Base-by-base conservation (phyloP, 1,140 invertebrate species). In the Pogonus chalceus region DNA sequence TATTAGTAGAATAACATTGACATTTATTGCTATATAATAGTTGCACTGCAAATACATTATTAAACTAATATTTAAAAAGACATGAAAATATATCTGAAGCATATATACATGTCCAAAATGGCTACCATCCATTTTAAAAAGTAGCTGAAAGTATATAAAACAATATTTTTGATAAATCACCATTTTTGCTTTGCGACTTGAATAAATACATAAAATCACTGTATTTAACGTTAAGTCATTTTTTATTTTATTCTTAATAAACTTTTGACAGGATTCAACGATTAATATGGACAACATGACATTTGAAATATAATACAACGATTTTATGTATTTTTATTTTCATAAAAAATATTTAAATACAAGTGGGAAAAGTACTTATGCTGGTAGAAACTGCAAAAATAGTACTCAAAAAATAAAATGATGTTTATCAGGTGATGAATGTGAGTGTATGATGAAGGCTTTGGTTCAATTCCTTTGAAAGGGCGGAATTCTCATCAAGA, bases 371-470 rank as follows among this genome's bases (percentile, higher is more conserved):
- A 22, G 48, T 22, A 35, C 24, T 23, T 24, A 49, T 49, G 21
- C 7, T 1, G 22, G 31, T 22, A n/a, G 20, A 50, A 12, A 24
- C 24, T 52, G 21, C 24, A 55, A 35, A 35, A 51, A 55, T 35
- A 51, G 20, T 55, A 51, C 31, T 48, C 24, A 18, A 55, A 55
- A 35, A 51, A 55, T 50, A 55, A 51, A 31, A 51, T 35, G 20
- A 12, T 43, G 9, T 43, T 4, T 12, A 18, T 43, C 18, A 43
- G 3, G 37, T 43, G 37, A 12, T 43, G 14, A 4, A 14, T 31
- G 26, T 31, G 26, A 7, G 26, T 31, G 26, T 31, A 7, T 7
- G 26, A 7, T 31, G 18, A 43, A 43, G 37, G 37, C 37, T 43
- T 43, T 43, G 37, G 18, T 31, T 43, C 37, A 43, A 43, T 43